Evolutionary conservation across 1,140 invertebrate genomes (phyloP), one percentile per base, ranked within the genome.

Genomic region (Megalopta genalis): DNA sequence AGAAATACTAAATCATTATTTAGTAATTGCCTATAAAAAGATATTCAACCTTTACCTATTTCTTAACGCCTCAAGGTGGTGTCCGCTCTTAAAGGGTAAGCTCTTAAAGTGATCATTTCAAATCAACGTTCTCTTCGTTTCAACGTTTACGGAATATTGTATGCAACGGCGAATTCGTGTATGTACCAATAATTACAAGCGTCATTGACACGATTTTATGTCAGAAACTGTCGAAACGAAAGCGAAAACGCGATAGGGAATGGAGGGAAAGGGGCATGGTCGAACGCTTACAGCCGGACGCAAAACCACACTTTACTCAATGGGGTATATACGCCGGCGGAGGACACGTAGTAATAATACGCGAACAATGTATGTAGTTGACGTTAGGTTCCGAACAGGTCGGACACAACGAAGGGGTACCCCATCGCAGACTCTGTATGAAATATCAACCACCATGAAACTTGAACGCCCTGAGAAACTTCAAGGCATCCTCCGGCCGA

Each of bases 381-480:
- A 90, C 85, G 88, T 88, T 88, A 80, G 79, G 76, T 82, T 81
- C 80, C 59, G 75, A 63, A 85, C 85, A 84, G 87, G 87, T 37
- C 54, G 83, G 83, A 87, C 86, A 72, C 73, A 83, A 90, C 87
- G 86, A 83, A 57, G 63, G 86, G 88, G 85, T 89, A 89, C 88
- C 81, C 82, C 85, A 85, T 91, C 90, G 89, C 87, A 79, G 85
- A 79, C 86, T 91, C 86, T 92, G 92, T 93, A 93, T 93, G 92
- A 92, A 93, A 93, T 93, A 93, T 93, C 92, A 93, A 93, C 90
- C 91, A 92, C 89, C 90, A 83, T 92, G 92, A 93, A 93, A 93
- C 87, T 90, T 83, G 92, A 93, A 92, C 90, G 81, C 81, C 92
- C 92, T 93, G 92, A 93, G 92, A 93, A 93, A 92, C 91, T 90